These are phyloP conservation scores for Procambarus clarkii DNA, from an alignment of 1,140 invertebrate species.

Conservation along the genomic window DNA sequence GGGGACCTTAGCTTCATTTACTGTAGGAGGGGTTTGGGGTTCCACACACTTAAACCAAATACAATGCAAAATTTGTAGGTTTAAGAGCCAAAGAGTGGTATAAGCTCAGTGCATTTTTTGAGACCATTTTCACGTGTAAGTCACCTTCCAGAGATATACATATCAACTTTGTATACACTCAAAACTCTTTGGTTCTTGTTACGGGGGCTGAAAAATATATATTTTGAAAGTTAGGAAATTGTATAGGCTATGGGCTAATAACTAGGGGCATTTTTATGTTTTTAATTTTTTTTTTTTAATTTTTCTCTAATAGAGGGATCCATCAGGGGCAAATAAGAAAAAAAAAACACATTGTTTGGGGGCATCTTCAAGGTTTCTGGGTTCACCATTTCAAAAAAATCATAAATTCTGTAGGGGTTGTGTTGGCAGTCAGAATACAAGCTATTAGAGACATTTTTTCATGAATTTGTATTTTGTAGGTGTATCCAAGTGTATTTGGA, in stretches of 20 bases:
- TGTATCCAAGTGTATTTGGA: conserved; percentile 43
- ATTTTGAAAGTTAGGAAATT: not conserved
- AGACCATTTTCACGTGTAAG: not conserved
- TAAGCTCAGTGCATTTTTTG: not conserved
- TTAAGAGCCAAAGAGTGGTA: conserved; percentile 67
- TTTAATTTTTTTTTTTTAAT: not conserved
- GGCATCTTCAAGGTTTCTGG: conserved; percentile 52
- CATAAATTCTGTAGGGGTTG: conserved; percentile 38
- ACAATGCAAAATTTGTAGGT: conserved; percentile 57
- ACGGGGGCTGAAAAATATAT: conserved; percentile 6
- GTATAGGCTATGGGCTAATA: conserved; percentile 34
- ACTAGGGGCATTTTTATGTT: conserved; percentile 28
- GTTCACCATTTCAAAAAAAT: conserved; percentile 41
- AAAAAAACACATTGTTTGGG: conserved; percentile 25
- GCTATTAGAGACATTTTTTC: conserved; percentile 1
- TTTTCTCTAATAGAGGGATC: conserved; percentile 28
- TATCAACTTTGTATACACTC: conserved; percentile 66
- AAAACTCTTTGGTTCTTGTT: conserved; percentile 66
- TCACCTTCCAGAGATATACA: conserved; percentile 54
- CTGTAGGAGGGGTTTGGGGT: conserved; percentile 27
- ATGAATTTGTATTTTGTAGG: conserved; percentile 12
- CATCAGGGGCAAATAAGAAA: conserved; percentile 54
- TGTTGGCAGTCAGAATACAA: conserved; percentile 21
- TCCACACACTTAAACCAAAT: conserved; percentile 22
- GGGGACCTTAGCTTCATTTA: conserved; percentile 46